phyloP scores from a whole-genome alignment of 2,888 invertebrate genomes.

The Cheilosia soror region DNA sequence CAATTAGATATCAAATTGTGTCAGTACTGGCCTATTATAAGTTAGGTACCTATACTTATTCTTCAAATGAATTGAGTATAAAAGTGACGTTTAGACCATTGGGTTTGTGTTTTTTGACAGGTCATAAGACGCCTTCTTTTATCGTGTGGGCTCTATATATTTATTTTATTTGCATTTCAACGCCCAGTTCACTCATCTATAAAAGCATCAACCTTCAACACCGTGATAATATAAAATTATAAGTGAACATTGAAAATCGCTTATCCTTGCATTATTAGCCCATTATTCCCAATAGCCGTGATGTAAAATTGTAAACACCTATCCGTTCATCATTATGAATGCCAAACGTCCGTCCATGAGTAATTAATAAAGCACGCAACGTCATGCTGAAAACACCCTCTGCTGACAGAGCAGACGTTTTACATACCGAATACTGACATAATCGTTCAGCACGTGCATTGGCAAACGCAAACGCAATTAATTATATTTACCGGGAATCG shows the following conservation, averaged over 20 bases:
- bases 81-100: too few species aligned
- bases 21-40: too few species aligned
- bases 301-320: slow-evolving; percentile 45
- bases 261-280: slow-evolving; percentile 35
- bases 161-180: neutral
- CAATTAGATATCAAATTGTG: too few species aligned
- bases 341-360: slow-evolving; percentile 24
- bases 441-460: slow-evolving; percentile 44
- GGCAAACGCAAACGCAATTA: slow-evolving; percentile 25
- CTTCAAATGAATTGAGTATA: too few species aligned
- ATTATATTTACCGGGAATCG: slow-evolving; percentile 16
- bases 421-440: slow-evolving; percentile 31
- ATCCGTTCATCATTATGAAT: neutral
- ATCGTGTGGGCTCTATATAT: neutral
- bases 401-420: neutral
- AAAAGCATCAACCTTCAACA: neutral
- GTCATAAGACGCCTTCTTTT: too few species aligned
- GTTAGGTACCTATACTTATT: too few species aligned
- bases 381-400: slow-evolving; percentile 37
- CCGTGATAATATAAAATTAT: neutral
- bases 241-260: slow-evolving; percentile 25
- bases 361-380: slow-evolving; percentile 40
- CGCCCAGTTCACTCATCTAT: neutral
- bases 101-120: too few species aligned
- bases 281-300: slow-evolving; percentile 34